Evolutionary conservation across 2,888 invertebrate species (phyloP), one percentile per base, ranked within the genome.

Genomic region (Tetragonisca angustula): DNA sequence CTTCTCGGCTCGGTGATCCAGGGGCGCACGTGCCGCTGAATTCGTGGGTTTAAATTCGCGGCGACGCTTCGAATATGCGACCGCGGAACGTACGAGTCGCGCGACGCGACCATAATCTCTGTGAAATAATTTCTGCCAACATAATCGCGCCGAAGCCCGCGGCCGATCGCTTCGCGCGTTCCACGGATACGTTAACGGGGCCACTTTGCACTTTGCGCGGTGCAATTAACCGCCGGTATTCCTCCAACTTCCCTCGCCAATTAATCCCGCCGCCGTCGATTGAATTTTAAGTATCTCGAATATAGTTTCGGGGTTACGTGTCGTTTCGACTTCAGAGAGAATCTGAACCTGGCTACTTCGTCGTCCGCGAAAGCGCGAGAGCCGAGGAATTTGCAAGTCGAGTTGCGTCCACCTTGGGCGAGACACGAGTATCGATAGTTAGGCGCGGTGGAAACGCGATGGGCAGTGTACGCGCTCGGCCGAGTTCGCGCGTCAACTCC

Each of bases 31-130:
- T 74, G 77, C 68, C 24, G 49, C 62, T 36, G 76, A 81, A 82
- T 80, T 78, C 76, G 75, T 50, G 27, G 79, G 80, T 82, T 88
- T 68, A 86, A 84, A 88, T 88, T 82, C 81, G 74, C 83, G 52
- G 74, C 81, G 79, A 78, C 61, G 67, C 59, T 61, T 69, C 77
- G 75, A 72, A 72, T 80, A 83, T 76, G 59, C 76, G 61, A 59
- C 67, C 64, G 32, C 64, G 79, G 76, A 85, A 77, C 24, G 43
- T 56, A 50, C 59, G 17, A 19, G 32, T 43, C 54, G 19, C 36
- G 9, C 17, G 49, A 1, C 71, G 54, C 52, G 54, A 6, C 43
- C 43, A 1, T 43, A 11, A 27, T 43, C 43, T 43, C 43, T 52
- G 69, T 49, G 50, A 81, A 67, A 73, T 79, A 73, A 79, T 77